Conservation (phyloP, 2,113 vertebrate species). For the Xiphorhynchus elegans region DNA sequence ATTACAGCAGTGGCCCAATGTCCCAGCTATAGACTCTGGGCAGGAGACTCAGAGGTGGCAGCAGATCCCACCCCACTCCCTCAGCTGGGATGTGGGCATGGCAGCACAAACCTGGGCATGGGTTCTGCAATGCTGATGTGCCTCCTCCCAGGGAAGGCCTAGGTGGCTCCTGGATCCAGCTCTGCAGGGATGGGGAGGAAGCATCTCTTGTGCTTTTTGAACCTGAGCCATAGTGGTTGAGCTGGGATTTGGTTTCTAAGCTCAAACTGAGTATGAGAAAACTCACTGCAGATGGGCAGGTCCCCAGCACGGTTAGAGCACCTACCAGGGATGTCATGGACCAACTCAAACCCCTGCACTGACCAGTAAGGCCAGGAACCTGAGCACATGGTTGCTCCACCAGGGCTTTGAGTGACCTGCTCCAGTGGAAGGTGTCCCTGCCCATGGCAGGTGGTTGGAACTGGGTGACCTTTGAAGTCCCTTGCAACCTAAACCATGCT, state of each 20-base stretch:
- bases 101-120: fast-evolving
- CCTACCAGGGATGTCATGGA: neutral
- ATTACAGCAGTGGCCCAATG: neutral
- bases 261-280: neutral
- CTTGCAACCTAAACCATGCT: neutral
- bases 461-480: neutral
- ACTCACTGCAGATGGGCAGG: neutral
- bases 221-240: neutral
- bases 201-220: neutral
- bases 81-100: neutral
- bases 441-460: neutral
- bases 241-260: neutral
- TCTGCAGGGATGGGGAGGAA: neutral
- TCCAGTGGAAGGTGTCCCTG: neutral
- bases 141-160: neutral
- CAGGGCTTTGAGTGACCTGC: neutral
- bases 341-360: neutral
- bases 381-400: fast-evolving
- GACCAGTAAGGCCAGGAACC: neutral
- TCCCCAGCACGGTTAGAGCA: neutral
- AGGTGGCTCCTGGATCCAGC: fast-evolving
- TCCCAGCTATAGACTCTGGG: neutral
- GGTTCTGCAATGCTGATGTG: neutral
- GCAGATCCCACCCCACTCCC: neutral
- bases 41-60: neutral